Conservation (phyloP, 2,797 vertebrate genomes). For the Anisognathus igniventris region DNA sequence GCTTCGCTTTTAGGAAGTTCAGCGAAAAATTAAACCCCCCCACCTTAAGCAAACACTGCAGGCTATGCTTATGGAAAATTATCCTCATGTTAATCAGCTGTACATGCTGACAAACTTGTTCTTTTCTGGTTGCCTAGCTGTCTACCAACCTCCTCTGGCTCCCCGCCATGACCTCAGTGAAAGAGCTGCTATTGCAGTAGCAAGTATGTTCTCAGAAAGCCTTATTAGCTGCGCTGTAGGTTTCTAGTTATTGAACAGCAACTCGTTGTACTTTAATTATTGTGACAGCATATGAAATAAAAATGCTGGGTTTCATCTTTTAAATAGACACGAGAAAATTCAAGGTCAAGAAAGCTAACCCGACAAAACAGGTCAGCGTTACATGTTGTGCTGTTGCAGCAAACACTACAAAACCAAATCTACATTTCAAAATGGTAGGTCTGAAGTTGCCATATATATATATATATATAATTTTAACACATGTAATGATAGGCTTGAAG, state of each 20-base stretch:
- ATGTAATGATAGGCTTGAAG: background rate
- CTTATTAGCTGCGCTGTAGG: background rate
- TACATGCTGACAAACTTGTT: constrained; percentile 71
- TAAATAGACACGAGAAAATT: background rate
- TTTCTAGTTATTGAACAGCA: constrained; percentile 31
- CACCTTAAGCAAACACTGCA: constrained; percentile 18
- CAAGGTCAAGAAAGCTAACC: background rate
- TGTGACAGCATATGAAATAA: background rate
- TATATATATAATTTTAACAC: background rate
- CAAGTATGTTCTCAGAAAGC: constrained; percentile 25
- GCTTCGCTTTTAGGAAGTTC: constrained; percentile 9
- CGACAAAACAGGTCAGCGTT: background rate
- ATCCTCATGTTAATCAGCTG: constrained; percentile 43
- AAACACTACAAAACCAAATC: background rate
- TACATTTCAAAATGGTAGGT: background rate
- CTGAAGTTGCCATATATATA: background rate
- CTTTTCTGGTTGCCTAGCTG: constrained; percentile 68
- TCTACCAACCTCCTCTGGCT: constrained; percentile 50
- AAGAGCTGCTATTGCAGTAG: constrained; percentile 38
- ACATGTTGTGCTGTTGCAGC: background rate
- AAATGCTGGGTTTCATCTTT: background rate
- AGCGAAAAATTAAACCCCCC: constrained; percentile 4
- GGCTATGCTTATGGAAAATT: constrained; percentile 42
- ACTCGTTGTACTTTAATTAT: background rate
- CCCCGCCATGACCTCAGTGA: constrained; percentile 42